Evolutionary conservation across 2,113 vertebrate species (phyloP), one percentile per base, ranked within the genome.

Genomic region (Orthochromis indermauri): DNA sequence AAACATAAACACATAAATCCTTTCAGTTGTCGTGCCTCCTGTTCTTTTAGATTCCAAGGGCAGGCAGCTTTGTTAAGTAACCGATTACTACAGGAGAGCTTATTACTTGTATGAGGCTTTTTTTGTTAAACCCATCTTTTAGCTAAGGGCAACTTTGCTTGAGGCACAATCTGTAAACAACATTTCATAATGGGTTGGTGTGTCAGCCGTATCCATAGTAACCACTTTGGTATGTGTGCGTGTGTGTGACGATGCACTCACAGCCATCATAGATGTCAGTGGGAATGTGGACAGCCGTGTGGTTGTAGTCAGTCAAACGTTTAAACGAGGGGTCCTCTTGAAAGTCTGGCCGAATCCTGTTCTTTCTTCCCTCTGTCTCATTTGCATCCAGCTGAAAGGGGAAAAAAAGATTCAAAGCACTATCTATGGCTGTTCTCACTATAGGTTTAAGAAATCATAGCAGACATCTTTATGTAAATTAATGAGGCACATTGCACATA

Each of bases 261-360:
- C 99, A 99, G 92, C 99, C 99, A 87, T 99, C 98, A 35, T 99
- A 99, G 95, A 99, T 99, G 95, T 99, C 98, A 3, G 98, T 99
- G 59, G 98, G 99, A 93, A 99, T 99, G 91, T 99, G 99, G 61
- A 99, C 99, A 16, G 98, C 99, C 63, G 99, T 98, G 81, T 99
- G 97, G 79, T 99, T 98, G 94, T 98, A 97, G 80, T 98, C 98
- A 0, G 97, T 97, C 80, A 98, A 95, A 19, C 99, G 96, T 86
- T 97, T 97, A 93, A 99, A 99, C 42, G 97, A 96, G 7, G 96
- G 95, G 92, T 99, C 98, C 1, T 98, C 97, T 84, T 97, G 97
- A 94, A 99, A 99, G n/a, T 98, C 97, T 10, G 98, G 98, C 83
- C 96, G 97, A 92, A 99, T 98, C 89, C 96, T 90, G 78, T 95